A percentile compares a stretch with the other conserved stretches of the same genome.
These are phyloP conservation scores for Lanistes nyassanus DNA, from an alignment of 1,140 invertebrate genomes.

Conservation along the genomic window DNA sequence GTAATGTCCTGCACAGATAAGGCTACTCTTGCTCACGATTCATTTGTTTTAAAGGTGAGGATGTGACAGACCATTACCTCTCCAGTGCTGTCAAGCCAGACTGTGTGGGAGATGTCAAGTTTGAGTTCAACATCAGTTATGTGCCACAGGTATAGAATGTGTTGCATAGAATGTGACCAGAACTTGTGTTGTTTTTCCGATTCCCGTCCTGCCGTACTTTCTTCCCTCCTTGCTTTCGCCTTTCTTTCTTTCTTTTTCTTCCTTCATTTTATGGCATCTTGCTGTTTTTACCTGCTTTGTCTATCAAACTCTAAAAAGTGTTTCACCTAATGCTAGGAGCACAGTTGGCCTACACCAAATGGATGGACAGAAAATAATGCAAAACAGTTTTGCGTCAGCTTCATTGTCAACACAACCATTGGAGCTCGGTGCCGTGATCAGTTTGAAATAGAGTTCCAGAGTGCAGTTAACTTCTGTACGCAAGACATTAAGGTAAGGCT, in stretches of 20 bases:
- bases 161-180: too few relatives aligned
- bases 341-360: conserved; percentile 39
- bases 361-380: conserved; percentile 38
- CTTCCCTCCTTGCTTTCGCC: too few relatives aligned
- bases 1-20: too few relatives aligned
- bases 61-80: conserved; percentile 2
- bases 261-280: background rate
- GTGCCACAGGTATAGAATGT: conserved; percentile 4
- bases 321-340: conserved; percentile 22
- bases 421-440: conserved; percentile 32
- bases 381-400: conserved; percentile 33
- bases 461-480: conserved; percentile 35
- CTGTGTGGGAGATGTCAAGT: background rate
- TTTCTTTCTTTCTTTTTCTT: too few relatives aligned
- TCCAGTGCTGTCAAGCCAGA: background rate
- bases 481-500: conserved; percentile 46
- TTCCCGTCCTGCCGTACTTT: too few relatives aligned
- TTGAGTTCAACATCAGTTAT: conserved; percentile 16
- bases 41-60: conserved; percentile 4
- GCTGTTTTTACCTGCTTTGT: background rate
- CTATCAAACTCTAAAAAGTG: background rate
- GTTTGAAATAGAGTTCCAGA: conserved; percentile 26
- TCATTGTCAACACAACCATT: conserved; percentile 22
- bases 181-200: too few relatives aligned
- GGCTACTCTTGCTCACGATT: too few relatives aligned